Conservation (phyloP, 2,113 vertebrate genomes). For the Crotalus tigris region DNA sequence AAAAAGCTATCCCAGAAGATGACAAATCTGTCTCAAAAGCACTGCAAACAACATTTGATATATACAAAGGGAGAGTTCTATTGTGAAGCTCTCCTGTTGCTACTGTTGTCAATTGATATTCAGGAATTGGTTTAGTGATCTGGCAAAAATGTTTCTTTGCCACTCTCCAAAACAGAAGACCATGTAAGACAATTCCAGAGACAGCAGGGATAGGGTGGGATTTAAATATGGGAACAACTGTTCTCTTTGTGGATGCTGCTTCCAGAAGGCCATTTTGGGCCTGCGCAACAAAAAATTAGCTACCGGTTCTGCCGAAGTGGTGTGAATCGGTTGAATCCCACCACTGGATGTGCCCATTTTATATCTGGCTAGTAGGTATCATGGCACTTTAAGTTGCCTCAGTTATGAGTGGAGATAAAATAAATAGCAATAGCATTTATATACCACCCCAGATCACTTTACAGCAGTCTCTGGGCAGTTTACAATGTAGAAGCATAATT, state of each 20-base stretch:
- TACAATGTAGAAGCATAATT: no score
- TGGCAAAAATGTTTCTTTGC: neutral
- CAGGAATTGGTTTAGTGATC: neutral
- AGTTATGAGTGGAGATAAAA: neutral
- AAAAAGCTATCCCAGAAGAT: neutral
- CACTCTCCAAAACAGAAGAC: neutral
- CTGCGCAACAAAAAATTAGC: no score
- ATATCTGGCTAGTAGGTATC: neutral
- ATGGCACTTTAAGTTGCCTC: no score
- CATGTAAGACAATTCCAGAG: neutral
- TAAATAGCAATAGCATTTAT: neutral
- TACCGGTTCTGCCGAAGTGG: no score
- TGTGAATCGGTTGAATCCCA: no score
- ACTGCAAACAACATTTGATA: neutral
- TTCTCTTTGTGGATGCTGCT: no score
- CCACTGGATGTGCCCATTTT: neutral
- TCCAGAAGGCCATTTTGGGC: no score
- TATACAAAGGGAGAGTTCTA: neutral
- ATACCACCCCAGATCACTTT: no score
- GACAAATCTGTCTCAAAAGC: neutral
- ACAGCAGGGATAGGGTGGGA: neutral
- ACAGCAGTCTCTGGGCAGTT: no score
- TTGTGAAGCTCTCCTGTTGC: neutral
- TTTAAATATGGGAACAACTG: no score
- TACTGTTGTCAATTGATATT: neutral